A percentile compares a stretch with the other conserved stretches of the same genome.
Evolutionary conservation across 2,888 invertebrate genomes (phyloP).

Genomic region (Acanthosoma haemorrhoidale): DNA sequence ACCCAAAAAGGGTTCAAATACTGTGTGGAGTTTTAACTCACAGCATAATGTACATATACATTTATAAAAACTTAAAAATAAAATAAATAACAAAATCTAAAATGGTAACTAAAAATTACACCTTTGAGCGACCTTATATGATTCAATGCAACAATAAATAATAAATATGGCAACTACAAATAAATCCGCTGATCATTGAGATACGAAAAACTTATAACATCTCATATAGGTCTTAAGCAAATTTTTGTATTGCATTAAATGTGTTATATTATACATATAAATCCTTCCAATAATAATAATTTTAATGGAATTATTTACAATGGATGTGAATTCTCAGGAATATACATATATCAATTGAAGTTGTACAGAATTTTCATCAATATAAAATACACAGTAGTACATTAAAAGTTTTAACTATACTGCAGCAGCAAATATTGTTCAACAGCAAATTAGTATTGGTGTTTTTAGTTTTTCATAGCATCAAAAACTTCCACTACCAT

Average conservation of each 20-base stretch:
- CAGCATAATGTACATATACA: constrained; percentile 16
- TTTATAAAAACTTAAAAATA: constrained; percentile 26
- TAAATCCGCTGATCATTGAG: no score
- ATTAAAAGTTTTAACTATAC: background rate
- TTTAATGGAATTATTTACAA: constrained; percentile 29
- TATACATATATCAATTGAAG: constrained; percentile 1
- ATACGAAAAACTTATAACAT: no score
- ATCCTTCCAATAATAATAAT: background rate
- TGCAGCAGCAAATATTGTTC: constrained; percentile 19
- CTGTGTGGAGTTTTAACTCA: constrained; percentile 3
- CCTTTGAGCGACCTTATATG: background rate
- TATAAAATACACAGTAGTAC: background rate
- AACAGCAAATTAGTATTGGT: constrained; percentile 28
- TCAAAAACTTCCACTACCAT: constrained; percentile 16
- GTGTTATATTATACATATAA: background rate
- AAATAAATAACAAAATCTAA: constrained; percentile 24
- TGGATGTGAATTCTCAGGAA: constrained; percentile 17
- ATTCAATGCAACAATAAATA: background rate
- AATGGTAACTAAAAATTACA: constrained; percentile 23
- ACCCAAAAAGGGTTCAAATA: constrained; percentile 17
- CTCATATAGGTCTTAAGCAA: background rate
- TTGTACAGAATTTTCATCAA: background rate
- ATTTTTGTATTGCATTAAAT: no score
- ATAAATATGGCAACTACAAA: no score
- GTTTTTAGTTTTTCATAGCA: constrained; percentile 25